phyloP scores from a whole-genome alignment of 1,140 invertebrate species.

The Trachymyrmex cornetzi region DNA sequence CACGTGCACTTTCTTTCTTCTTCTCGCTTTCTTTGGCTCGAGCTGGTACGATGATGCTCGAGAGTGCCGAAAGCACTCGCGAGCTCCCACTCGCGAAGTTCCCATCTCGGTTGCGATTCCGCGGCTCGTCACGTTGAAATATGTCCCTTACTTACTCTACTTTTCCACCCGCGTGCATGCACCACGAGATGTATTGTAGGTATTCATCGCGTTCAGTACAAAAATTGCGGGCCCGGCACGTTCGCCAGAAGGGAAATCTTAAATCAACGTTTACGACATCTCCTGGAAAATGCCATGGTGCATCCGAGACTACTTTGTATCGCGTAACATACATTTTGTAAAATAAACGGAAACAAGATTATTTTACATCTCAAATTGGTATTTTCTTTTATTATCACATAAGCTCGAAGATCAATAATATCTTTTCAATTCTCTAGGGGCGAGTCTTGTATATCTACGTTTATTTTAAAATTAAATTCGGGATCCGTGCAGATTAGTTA shows the following conservation, averaged over 20 bases:
- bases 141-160: constrained; percentile 41
- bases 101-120: constrained; percentile 19
- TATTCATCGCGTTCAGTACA: constrained; percentile 54
- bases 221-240: constrained; percentile 26
- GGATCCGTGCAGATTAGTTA: too few relatives aligned
- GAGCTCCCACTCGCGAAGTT: constrained; percentile 19
- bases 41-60: neutral
- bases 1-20: neutral
- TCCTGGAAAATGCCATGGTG: neutral
- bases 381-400: neutral
- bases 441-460: too few relatives aligned
- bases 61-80: constrained; percentile 42
- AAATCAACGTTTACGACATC: constrained; percentile 53
- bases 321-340: neutral
- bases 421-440: neutral
- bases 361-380: constrained; percentile 11
- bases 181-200: constrained; percentile 32
- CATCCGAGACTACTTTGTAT: neutral
- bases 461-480: too few relatives aligned
- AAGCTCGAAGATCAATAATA: too few relatives aligned
- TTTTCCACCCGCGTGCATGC: constrained; percentile 8
- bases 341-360: constrained; percentile 22
- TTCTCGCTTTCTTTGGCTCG: neutral
- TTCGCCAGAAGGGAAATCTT: constrained; percentile 39
- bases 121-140: constrained; percentile 20